Base-by-base conservation (phyloP, 2,888 invertebrate genomes). In the Ochropleura plecta region DNA sequence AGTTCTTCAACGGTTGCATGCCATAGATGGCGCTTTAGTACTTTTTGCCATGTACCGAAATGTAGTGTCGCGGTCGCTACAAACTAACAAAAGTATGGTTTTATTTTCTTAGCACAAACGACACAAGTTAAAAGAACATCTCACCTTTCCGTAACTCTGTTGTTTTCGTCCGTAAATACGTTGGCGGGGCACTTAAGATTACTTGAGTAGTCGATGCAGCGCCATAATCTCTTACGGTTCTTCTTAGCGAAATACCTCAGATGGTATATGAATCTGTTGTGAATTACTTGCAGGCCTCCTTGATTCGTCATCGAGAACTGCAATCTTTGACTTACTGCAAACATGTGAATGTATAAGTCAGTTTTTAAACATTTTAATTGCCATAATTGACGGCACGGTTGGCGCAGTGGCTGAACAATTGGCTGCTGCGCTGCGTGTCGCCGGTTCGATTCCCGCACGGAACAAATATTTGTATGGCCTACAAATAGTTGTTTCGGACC, bases 281-380 rank as follows among this genome's bases (percentile, higher is more conserved):
- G 81, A 0, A 96, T 92, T 80, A 95, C 86, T 76, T 96, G 96
- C 20, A 96, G 81, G 5, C 92, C 93, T 49, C 96, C 96, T 72
- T 94, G 95, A 75, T 91, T 93, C 0, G 96, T 95, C 7, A 95
- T 85, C 2, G 95, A 93, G 88, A 94, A 96, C 74, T 95, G 95
- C 18, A 94, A 49, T 14, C 60, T 84, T 18, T 80, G n/a, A 70
- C 44, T 70, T 48, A 69, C 85, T 88, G 69, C 14, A 81, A 84
- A 3, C n/a, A 51, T 53, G 10, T 20, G 55, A 14, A 55, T 55
- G 0, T 7, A 20, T 3, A 14, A 57, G 14, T 30, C 57, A 57
- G 10, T 30, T 14, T 30, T 30, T 30, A 57, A 57, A 57, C 30
- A 30, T 30, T 30, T 30, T 30, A 30, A 30, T 30, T 30, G 30